Evolutionary conservation across 2,797 vertebrate species (phyloP).

Genomic region (Clarias platycephalus): DNA sequence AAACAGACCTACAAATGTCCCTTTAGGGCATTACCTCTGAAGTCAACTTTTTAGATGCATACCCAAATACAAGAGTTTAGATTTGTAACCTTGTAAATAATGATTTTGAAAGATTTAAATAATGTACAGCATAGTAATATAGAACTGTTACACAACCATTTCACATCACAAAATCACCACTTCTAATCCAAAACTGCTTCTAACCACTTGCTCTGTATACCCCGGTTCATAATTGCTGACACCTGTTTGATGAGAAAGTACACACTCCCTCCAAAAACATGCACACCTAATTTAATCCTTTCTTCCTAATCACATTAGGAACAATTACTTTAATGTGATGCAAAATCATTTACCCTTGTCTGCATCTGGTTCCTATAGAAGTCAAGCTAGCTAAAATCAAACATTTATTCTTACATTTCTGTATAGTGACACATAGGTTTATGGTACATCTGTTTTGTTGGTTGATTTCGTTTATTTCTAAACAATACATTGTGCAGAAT

Average conservation of each 20-base stretch:
- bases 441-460: constrained; percentile 11
- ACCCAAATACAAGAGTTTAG: not conserved
- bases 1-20: not conserved
- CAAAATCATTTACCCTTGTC: constrained; percentile 48
- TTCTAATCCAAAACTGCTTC: constrained; percentile 14
- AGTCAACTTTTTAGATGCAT: not conserved
- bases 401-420: constrained; percentile 29
- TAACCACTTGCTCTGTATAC: constrained; percentile 17
- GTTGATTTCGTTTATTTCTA: constrained; percentile 27
- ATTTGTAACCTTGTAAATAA: not conserved
- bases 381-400: constrained; percentile 24
- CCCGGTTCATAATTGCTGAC: constrained; percentile 51
- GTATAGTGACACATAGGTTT: constrained; percentile 15
- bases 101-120: not conserved
- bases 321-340: constrained; percentile 52
- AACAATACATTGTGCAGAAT: constrained; percentile 11
- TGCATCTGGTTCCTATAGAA: constrained; percentile 43
- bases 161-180: constrained; percentile 16
- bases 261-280: constrained; percentile 49
- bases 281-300: constrained; percentile 52
- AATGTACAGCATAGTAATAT: not conserved
- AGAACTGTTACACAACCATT: not conserved
- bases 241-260: constrained; percentile 53
- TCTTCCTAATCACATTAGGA: constrained; percentile 56
- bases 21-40: not conserved